Evolutionary conservation across 2,797 vertebrate genomes (phyloP).

Genomic region (Notamacropus eugenii): DNA sequence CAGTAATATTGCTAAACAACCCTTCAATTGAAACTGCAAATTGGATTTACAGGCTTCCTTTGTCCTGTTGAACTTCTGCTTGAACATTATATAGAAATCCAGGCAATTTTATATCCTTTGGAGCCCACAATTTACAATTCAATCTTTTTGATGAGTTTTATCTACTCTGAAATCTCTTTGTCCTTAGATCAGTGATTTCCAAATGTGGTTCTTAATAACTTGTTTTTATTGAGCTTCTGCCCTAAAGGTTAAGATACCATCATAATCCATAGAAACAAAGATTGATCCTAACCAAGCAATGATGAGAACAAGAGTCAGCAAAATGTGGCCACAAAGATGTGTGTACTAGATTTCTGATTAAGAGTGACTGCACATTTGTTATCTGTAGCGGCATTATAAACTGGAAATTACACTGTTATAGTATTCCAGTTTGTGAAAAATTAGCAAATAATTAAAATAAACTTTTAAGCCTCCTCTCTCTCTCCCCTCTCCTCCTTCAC

Average conservation of each 20-base stretch:
- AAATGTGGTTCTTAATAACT: slow-evolving; percentile 59
- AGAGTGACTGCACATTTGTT: slow-evolving; percentile 16
- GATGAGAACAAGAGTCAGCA: slow-evolving; percentile 45
- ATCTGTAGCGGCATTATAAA: slow-evolving; percentile 47
- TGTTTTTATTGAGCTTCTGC: slow-evolving; percentile 9
- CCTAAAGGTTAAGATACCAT: slow-evolving; percentile 49
- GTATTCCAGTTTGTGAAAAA: slow-evolving; percentile 31
- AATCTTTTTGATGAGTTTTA: slow-evolving; percentile 81
- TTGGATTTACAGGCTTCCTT: slow-evolving; percentile 57
- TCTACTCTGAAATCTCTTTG: slow-evolving; percentile 73
- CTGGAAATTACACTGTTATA: slow-evolving; percentile 6
- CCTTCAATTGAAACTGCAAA: slow-evolving; percentile 58
- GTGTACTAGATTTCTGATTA: slow-evolving; percentile 19
- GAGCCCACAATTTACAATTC: slow-evolving; percentile 37
- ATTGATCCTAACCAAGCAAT: slow-evolving; percentile 46
- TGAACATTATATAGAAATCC: slow-evolving; percentile 71
- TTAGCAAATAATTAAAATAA: slow-evolving; percentile 37
- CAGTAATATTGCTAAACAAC: slow-evolving; percentile 32
- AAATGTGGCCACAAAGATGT: slow-evolving; percentile 49
- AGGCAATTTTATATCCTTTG: slow-evolving; percentile 30
- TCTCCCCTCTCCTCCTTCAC: neutral
- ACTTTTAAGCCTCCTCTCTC: neutral
- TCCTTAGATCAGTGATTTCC: slow-evolving; percentile 65
- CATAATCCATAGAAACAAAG: slow-evolving; percentile 37
- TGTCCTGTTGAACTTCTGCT: slow-evolving; percentile 49